Percentiles rank a stretch among this genome's conserved stretches.
Conservation (phyloP, 35 echinoderm and acorn worm species). For the Apostichopus parvimensis region DNA sequence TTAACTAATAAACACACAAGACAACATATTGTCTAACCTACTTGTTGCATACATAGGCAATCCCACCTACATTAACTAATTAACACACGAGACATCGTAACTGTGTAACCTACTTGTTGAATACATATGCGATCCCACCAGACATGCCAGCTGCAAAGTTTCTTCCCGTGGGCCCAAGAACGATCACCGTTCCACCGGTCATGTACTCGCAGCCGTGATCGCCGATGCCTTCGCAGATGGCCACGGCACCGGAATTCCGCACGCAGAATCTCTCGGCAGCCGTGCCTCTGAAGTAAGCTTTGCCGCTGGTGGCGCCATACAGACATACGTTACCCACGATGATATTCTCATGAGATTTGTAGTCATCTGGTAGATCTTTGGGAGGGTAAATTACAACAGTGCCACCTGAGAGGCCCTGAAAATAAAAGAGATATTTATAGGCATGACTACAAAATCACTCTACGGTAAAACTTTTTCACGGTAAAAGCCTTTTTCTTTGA, state of each 20-base stretch:
- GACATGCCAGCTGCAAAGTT: constrained; percentile 99
- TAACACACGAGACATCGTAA: too few species aligned
- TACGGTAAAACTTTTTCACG: too few species aligned
- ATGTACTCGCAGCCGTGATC: constrained; percentile 99
- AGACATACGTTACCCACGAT: constrained; percentile 94
- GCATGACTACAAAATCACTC: too few species aligned
- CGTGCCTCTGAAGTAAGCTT: constrained; percentile 86
- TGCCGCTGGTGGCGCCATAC: constrained; percentile 95
- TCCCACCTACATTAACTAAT: too few species aligned
- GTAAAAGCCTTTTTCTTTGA: too few species aligned
- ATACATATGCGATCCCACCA: constrained; percentile 94
- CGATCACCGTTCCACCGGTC: constrained; percentile 88
- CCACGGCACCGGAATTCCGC: constrained; percentile 94
- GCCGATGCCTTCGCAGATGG: constrained; percentile 79
- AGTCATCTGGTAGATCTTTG: constrained; percentile 69
- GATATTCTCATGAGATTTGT: constrained; percentile 89
- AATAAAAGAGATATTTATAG: not conserved
- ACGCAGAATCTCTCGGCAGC: constrained; percentile 97
- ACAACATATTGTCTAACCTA: not conserved
- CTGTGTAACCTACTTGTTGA: constrained; percentile 62
- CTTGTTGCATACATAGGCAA: too few species aligned
- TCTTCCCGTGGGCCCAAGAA: constrained; percentile 83
- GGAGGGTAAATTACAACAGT: constrained; percentile 86
- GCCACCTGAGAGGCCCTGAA: constrained; percentile 92
- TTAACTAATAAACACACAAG: not conserved